phyloP scores from a whole-genome alignment of 1,140 invertebrate genomes.

The Coenobita brevimanus region DNA sequence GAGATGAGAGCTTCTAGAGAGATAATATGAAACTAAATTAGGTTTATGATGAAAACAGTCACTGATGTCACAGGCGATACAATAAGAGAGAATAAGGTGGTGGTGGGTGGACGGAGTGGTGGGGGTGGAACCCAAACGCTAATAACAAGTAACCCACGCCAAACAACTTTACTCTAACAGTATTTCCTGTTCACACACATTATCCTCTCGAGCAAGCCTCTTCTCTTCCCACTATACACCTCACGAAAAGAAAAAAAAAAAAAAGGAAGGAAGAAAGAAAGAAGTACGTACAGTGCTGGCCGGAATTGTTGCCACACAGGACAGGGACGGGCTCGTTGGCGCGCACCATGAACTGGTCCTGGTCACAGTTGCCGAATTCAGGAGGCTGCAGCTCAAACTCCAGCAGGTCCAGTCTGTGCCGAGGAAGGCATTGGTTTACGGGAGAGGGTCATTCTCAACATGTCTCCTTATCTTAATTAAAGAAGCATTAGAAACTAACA shows the following conservation, averaged over 20 bases:
- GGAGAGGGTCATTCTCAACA: no score
- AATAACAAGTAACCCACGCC: not conserved
- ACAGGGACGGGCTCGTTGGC: slow-evolving; percentile 63
- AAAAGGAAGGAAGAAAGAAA: not conserved
- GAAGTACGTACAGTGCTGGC: slow-evolving; percentile 58
- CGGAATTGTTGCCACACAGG: slow-evolving; percentile 62
- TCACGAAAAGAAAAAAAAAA: no score
- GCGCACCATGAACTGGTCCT: slow-evolving; percentile 61
- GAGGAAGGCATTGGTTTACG: no score
- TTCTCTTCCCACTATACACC: no score
- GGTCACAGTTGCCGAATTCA: slow-evolving; percentile 63
- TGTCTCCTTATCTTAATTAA: no score
- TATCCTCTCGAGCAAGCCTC: no score
- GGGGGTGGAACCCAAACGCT: no score
- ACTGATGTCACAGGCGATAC: not conserved
- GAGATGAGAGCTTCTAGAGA: no score
- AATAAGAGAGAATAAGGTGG: not conserved
- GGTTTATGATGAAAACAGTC: no score
- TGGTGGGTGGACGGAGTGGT: not conserved
- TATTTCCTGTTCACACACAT: not conserved
- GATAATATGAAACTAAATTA: no score
- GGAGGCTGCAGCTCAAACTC: slow-evolving; percentile 55
- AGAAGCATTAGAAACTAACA: no score
- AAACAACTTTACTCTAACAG: not conserved
- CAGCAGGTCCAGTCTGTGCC: slow-evolving; percentile 60